Evolutionary conservation across 2,888 invertebrate species (phyloP).

Genomic region (Micoletzkya japonica): DNA sequence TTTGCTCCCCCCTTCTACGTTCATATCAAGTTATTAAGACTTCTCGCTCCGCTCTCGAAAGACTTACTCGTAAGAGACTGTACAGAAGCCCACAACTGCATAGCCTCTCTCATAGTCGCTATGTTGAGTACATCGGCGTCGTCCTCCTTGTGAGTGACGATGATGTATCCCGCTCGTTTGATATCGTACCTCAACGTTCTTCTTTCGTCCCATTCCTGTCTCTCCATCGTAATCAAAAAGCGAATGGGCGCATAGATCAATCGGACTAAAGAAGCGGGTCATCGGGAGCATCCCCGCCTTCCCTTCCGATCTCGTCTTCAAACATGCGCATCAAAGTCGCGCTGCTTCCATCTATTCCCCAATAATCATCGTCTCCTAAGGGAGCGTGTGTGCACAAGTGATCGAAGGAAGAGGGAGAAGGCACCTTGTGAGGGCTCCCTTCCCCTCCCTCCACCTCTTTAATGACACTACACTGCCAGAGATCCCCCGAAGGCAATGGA

Average conservation of each 20-base stretch:
- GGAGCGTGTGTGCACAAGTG: no score
- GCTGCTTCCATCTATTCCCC: no score
- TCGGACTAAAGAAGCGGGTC: not conserved
- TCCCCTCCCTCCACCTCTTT: no score
- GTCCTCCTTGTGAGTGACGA: slow-evolving; percentile 61
- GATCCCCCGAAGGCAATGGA: no score
- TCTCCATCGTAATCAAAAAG: not conserved
- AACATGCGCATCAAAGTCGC: not conserved
- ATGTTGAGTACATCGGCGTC: slow-evolving; percentile 56
- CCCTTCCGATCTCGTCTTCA: not conserved
- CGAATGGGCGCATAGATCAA: no score
- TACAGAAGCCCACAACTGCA: slow-evolving; percentile 58
- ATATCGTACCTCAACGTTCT: slow-evolving; percentile 55
- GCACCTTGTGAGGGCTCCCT: no score
- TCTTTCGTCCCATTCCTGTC: not conserved
- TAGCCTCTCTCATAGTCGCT: slow-evolving; percentile 52
- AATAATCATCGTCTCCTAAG: no score
- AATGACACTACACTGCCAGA: no score
- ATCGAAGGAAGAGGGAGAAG: no score
- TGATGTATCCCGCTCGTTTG: slow-evolving; percentile 60
- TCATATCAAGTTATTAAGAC: not conserved
- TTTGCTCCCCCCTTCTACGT: no score
- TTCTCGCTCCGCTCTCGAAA: no score
- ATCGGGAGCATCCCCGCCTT: not conserved
- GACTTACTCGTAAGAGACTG: slow-evolving; percentile 32